phyloP scores from a whole-genome alignment of 2,113 vertebrate species.

The Corydoras maculifer region DNA sequence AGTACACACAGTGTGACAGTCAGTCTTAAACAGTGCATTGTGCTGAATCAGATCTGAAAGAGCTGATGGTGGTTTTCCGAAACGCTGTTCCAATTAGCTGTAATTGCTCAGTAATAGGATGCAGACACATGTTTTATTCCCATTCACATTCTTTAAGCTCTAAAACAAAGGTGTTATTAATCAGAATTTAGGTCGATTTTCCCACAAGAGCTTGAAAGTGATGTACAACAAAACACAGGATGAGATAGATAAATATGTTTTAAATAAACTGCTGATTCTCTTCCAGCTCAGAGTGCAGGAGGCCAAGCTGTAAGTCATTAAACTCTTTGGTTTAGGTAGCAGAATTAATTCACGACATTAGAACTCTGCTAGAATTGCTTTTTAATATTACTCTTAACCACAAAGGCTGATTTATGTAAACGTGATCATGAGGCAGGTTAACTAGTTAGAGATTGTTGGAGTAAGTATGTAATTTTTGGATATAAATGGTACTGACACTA shows the following conservation, averaged over 20 bases:
- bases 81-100: slow-evolving; percentile 37
- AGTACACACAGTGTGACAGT: not conserved
- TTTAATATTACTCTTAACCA: too few relatives aligned
- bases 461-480: too few relatives aligned
- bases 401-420: too few relatives aligned
- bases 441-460: too few relatives aligned
- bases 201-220: not conserved
- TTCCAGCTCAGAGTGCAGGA: slow-evolving; percentile 17
- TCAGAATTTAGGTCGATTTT: slow-evolving; percentile 28
- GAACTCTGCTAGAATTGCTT: too few relatives aligned
- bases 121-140: slow-evolving; percentile 30
- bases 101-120: slow-evolving; percentile 32
- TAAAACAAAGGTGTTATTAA: slow-evolving; percentile 45
- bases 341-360: too few relatives aligned
- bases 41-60: slow-evolving; percentile 26
- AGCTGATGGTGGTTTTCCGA: slow-evolving; percentile 23
- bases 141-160: slow-evolving; percentile 31
- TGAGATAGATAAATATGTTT: slow-evolving; percentile 25
- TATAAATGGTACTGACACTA: too few relatives aligned
- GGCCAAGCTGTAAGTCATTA: not conserved
- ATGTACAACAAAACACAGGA: slow-evolving; percentile 33
- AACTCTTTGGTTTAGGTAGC: too few relatives aligned
- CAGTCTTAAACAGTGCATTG: slow-evolving; percentile 15
- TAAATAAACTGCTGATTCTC: not conserved
- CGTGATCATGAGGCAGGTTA: too few relatives aligned